phyloP scores from a whole-genome alignment of 2,797 vertebrate species.

The Ispidina lecontei region DNA sequence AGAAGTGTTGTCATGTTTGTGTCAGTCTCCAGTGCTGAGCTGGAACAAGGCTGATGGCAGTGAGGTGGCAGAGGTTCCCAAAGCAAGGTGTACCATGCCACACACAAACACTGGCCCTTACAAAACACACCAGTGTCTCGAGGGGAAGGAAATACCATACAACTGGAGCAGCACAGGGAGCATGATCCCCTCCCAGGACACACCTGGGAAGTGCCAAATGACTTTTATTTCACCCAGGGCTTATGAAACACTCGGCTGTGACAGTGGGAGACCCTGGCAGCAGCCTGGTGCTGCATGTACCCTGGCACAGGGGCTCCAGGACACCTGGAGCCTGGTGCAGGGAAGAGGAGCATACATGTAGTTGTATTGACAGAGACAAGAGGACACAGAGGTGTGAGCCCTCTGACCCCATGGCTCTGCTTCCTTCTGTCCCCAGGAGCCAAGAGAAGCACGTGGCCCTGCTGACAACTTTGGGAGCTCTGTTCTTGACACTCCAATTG shows the following conservation, averaged over 20 bases:
- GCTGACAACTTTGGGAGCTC: background rate
- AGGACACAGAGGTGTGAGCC: background rate
- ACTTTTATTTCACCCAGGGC: background rate
- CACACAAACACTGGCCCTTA: background rate
- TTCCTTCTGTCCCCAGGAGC: background rate
- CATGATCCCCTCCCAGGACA: background rate
- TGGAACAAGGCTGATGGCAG: background rate
- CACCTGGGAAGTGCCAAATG: background rate
- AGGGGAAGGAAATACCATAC: background rate
- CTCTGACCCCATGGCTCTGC: background rate
- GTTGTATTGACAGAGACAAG: background rate
- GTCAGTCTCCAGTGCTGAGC: slow-evolving; percentile 3
- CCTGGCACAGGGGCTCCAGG: background rate
- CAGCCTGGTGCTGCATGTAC: background rate
- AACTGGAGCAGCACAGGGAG: background rate
- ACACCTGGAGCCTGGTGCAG: background rate
- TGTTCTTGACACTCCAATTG: background rate
- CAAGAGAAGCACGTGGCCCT: background rate
- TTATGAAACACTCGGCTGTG: background rate
- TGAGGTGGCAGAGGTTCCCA: background rate
- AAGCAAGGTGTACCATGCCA: background rate
- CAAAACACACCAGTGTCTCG: background rate
- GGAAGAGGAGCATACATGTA: background rate
- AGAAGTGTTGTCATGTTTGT: background rate
- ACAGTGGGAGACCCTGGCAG: background rate